Conservation (phyloP, 2,797 vertebrate genomes). For the Lithobates pipiens region DNA sequence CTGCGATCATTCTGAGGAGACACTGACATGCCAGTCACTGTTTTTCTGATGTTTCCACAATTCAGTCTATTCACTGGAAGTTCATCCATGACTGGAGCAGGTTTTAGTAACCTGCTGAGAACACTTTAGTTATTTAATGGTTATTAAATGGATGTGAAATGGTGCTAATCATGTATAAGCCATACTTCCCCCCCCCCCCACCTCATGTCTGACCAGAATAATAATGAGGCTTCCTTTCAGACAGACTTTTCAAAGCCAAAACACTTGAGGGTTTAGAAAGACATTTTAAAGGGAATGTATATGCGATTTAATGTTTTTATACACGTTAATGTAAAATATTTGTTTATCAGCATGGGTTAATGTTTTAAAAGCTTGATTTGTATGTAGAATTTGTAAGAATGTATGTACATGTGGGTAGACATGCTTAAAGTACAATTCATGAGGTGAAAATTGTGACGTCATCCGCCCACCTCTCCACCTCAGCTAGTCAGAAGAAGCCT, state of each 20-base stretch:
- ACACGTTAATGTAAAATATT: not conserved
- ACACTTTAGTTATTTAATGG: slow-evolving; percentile 57
- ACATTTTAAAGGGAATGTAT: not conserved
- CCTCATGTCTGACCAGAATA: slow-evolving; percentile 22
- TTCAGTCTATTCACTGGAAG: slow-evolving; percentile 53
- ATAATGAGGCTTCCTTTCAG: slow-evolving; percentile 19
- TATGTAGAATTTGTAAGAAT: no score
- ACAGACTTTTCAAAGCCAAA: not conserved
- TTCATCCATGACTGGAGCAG: slow-evolving; percentile 57
- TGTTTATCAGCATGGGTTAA: no score
- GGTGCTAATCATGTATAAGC: slow-evolving; percentile 58
- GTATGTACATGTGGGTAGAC: no score
- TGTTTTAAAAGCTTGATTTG: no score
- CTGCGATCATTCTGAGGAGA: slow-evolving; percentile 25
- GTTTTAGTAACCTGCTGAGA: slow-evolving; percentile 59
- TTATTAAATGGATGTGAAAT: slow-evolving; percentile 60
- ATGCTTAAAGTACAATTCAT: no score
- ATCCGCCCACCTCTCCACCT: no score
- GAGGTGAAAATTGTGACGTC: no score
- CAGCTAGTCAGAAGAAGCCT: no score
- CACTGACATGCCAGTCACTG: not conserved
- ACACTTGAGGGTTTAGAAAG: not conserved
- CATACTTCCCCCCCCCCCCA: slow-evolving; percentile 28
- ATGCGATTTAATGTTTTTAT: not conserved
- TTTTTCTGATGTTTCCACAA: slow-evolving; percentile 48